Percentiles rank a stretch among this genome's conserved stretches.
These are phyloP conservation scores for Catostomus latipinnis DNA, from an alignment of 2,797 vertebrate species.

Conservation along the genomic window DNA sequence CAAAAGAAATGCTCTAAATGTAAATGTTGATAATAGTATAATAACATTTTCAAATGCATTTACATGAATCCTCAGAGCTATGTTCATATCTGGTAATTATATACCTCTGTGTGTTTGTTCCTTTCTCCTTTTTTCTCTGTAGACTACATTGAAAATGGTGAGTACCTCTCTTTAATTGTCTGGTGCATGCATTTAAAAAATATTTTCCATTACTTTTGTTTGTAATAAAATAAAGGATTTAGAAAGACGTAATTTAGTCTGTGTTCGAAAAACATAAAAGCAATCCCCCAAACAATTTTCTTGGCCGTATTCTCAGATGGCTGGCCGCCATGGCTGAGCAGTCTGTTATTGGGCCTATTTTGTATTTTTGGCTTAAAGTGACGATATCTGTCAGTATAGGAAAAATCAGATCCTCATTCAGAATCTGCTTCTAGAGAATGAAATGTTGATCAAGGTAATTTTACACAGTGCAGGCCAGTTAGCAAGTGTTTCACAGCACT, in stretches of 20 bases:
- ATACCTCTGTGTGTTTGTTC: conserved; percentile 4
- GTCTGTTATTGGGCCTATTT: conserved; percentile 31
- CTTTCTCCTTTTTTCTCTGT: conserved; percentile 29
- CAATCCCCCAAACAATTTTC: conserved; percentile 7
- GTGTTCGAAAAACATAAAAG: conserved; percentile 4
- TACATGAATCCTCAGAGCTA: background rate
- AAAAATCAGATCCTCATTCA: background rate
- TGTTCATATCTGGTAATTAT: conserved; percentile 37
- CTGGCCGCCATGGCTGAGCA: background rate
- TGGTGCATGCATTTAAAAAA: conserved; percentile 25
- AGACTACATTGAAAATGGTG: conserved; percentile 58
- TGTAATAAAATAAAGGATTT: conserved; percentile 15
- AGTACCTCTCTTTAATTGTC: conserved; percentile 39
- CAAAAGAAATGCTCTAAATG: conserved; percentile 1
- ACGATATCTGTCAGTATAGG: conserved; percentile 19
- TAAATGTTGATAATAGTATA: conserved; percentile 14
- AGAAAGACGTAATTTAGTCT: conserved; percentile 12
- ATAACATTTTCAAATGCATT: conserved; percentile 13
- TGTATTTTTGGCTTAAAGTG: conserved; percentile 26
- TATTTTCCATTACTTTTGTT: conserved; percentile 25
- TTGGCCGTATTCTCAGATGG: conserved; percentile 22
- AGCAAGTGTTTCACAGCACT: background rate
- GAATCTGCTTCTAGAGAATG: background rate
- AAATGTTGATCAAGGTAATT: background rate
- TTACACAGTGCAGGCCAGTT: background rate